These are phyloP conservation scores for Indri indri DNA, from an alignment of 2,113 vertebrate genomes.

Conservation along the genomic window DNA sequence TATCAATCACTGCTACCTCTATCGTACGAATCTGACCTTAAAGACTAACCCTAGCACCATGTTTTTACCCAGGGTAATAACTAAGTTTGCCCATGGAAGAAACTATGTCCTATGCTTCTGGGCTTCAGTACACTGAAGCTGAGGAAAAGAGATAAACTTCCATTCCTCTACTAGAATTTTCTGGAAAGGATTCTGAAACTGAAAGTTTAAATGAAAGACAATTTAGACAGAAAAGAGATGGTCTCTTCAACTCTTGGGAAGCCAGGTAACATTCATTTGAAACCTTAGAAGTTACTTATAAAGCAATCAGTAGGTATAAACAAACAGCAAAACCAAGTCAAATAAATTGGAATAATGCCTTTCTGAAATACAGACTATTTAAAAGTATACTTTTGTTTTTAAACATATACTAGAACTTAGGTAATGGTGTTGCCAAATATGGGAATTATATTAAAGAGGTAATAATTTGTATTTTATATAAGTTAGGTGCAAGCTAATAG, in stretches of 20 bases:
- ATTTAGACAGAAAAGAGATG: not conserved
- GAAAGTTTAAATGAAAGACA: not conserved
- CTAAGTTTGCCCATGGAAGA: not conserved
- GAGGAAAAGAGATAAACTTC: not conserved
- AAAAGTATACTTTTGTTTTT: not conserved
- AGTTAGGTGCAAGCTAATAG: not conserved
- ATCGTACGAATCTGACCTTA: not conserved
- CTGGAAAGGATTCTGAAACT: not conserved
- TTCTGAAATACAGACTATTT: constrained; percentile 23
- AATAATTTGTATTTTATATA: not conserved
- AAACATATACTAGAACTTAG: not conserved
- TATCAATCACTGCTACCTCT: not conserved
- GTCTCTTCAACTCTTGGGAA: not conserved
- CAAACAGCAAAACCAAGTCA: not conserved
- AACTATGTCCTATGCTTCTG: not conserved
- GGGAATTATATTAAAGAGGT: not conserved
- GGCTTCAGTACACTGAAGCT: not conserved
- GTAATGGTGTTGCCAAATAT: not conserved
- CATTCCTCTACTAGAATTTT: not conserved
- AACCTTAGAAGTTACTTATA: not conserved
- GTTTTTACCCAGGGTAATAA: not conserved
- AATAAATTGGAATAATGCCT: constrained; percentile 7
- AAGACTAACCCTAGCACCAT: not conserved
- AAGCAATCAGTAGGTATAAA: not conserved
- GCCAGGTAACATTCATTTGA: not conserved